A percentile compares a stretch with the other conserved stretches of the same genome.
Conservation (phyloP, 2,888 invertebrate genomes). For the Plebejus anna region DNA sequence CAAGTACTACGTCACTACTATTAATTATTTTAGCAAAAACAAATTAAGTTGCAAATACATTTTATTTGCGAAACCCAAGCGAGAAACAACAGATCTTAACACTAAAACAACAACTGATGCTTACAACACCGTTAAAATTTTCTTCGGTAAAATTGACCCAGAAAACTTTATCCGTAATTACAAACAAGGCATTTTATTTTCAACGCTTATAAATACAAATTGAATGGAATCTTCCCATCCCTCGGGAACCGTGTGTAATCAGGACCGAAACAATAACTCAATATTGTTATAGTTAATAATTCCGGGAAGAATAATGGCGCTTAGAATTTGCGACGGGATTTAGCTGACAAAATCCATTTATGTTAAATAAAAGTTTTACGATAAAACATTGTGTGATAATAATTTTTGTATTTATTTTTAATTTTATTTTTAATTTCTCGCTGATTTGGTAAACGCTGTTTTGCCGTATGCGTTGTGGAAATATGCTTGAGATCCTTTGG, state of each 20-base stretch:
- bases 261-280: slow-evolving; percentile 36
- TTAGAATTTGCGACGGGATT: background rate
- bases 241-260: slow-evolving; percentile 40
- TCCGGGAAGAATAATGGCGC: background rate
- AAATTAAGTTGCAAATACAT: background rate
- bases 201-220: slow-evolving; percentile 41
- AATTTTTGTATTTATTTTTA: no score
- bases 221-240: slow-evolving; percentile 35
- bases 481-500: no score
- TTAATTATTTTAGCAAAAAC: no score
- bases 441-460: no score
- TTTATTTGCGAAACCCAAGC: background rate
- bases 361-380: no score
- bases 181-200: slow-evolving; percentile 2
- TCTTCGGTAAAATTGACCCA: background rate
- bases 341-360: no score
- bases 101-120: background rate
- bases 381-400: no score
- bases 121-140: background rate
- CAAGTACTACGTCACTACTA: no score
- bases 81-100: background rate
- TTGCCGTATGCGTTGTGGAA: no score
- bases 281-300: slow-evolving; percentile 18
- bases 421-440: no score
- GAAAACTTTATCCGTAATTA: background rate